Base-by-base conservation (phyloP, 2,888 invertebrate genomes). In the Petrolisthes manimaculis region DNA sequence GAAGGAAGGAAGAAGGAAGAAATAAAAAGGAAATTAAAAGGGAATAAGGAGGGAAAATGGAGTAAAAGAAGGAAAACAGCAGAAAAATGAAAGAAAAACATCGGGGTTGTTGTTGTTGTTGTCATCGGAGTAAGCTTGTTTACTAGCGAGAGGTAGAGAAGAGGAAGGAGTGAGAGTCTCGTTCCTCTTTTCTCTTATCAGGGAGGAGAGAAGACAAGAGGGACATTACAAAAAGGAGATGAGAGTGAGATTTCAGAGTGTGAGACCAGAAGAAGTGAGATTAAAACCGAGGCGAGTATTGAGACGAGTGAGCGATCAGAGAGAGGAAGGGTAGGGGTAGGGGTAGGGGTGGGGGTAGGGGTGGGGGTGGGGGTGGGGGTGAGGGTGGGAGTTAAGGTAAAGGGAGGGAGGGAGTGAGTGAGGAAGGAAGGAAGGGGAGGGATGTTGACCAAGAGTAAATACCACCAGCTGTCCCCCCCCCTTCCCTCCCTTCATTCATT, bases 401-500 rank as follows among this genome's bases (percentile, higher is more conserved):
- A 74, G 77, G 5, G 21, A 53, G 6, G 12, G n/a, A 56, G 18
- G 12, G 61, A 5, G 56, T 14, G 21, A 78, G 24, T n/a, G 5
- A 78, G 53, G 5, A 4, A 54, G 54, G 54, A 24, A 53, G 4
- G 18, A 18, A 21, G 6, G 14, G 4, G 37, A 77, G 37, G 14
- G 37, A 24, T 12, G 4, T 4, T 24, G 37, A 24, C 8, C 61
- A 61, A 6, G 5, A 53, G 53, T 78, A 37, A 53, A 37, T 78
- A n/a, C n/a, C 78, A 53, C 78, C n/a, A 37, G 51, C 51, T 78
- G 53, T 54, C 54, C 54, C 78, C n/a, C 78, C n/a, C 61, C 61
- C 6, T 9, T 61, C 61, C 12, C 61, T 61, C 61, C 12, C 61
- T 61, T 12, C 61, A 61, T 61, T 61, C 61, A 61, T 6, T 61